Evolutionary conservation across 2,888 invertebrate genomes (phyloP), one percentile per base, ranked within the genome.

Genomic region (Agrotis ipsilon): DNA sequence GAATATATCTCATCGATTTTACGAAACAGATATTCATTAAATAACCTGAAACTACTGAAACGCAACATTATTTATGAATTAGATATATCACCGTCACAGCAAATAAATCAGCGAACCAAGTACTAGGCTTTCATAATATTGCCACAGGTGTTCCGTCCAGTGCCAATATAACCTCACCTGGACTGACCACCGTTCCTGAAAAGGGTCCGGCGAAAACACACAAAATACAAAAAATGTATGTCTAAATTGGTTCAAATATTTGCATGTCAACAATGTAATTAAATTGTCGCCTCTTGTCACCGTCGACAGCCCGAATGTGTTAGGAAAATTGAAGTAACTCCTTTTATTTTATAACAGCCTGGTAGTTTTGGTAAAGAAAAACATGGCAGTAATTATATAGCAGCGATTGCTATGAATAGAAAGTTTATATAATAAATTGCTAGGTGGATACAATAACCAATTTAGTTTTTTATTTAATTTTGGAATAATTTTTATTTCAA

Each of bases 261-360:
- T 52, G 68, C 82, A 78, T 80, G 87, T 87, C 87, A 83, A 85
- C 84, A 76, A 78, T 82, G 80, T 83, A 83, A 87, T 88, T 87
- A 86, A 83, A 85, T 84, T 84, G 86, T 80, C 72, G 65, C 67
- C 72, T 65, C 48, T 55, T 39, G 52, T 66, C 9, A 27, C 48
- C 45, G 16, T 18, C 55, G 27, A 69, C 65, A 55, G 54, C 51
- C n/a, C n/a, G 43, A 18, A 49, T 45, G 32, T 62, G n/a, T 9
- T 43, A 39, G 52, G 39, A 49, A 46, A 68, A 79, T 63, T 68
- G 49, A 65, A 65, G 18, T 43, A 18, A 58, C 58, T 65, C 14
- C 46, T 78, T 80, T 65, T 46, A 51, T 55, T 73, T 69, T 51
- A 19, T 80, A 62, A 48, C 5, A 21, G 51, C 77, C 69, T 78